Percentiles rank a stretch among this genome's conserved stretches.
Conservation (phyloP, 2,888 invertebrate species). For the Lasiommata megera region DNA sequence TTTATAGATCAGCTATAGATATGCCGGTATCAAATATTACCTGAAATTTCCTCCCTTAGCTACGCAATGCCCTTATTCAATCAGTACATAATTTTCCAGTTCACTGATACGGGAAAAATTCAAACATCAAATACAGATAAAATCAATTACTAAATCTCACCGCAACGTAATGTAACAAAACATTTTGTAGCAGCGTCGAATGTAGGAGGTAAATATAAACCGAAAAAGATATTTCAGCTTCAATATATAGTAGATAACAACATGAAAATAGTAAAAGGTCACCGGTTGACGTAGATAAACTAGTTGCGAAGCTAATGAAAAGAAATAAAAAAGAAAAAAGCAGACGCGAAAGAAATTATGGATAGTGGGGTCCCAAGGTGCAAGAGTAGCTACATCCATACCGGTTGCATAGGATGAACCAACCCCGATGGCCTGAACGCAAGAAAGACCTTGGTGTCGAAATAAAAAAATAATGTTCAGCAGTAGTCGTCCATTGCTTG, state of each 20-base stretch:
- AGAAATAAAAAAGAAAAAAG: too few species aligned
- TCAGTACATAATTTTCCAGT: conserved; percentile 31
- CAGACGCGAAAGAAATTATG: too few species aligned
- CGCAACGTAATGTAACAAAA: not conserved
- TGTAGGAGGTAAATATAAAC: not conserved
- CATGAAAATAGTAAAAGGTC: not conserved
- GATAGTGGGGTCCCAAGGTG: too few species aligned
- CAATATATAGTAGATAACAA: not conserved
- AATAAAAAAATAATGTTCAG: too few species aligned
- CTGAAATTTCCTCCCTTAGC: not conserved
- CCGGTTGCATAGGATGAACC: too few species aligned
- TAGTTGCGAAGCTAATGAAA: too few species aligned
- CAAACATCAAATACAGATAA: conserved; percentile 24
- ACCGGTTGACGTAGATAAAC: too few species aligned
- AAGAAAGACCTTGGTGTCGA: too few species aligned
- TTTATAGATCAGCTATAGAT: not conserved
- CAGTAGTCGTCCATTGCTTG: too few species aligned
- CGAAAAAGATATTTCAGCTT: not conserved
- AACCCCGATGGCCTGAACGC: too few species aligned
- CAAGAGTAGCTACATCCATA: too few species aligned
- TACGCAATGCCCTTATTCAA: conserved; percentile 14
- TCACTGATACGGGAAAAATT: conserved; percentile 26
- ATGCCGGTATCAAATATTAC: not conserved
- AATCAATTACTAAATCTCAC: conserved; percentile 3
- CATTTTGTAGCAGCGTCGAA: not conserved